phyloP scores from a whole-genome alignment of 2,797 vertebrate species.

The Hipposideros larvatus region DNA sequence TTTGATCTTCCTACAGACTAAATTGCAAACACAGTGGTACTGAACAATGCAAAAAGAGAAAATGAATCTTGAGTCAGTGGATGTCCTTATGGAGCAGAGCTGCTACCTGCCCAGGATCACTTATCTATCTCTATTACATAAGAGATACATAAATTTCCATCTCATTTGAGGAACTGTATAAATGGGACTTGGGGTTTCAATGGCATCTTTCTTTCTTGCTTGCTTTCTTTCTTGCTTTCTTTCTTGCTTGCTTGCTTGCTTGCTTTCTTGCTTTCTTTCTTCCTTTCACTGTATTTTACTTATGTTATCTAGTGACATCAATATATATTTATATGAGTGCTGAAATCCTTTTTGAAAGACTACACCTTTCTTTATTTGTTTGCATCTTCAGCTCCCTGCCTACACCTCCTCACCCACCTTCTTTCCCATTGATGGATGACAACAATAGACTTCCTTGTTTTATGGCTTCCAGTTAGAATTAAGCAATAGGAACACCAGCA shows the following conservation, averaged over 20 bases:
- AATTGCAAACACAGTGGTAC: background rate
- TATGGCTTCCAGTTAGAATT: constrained; percentile 28
- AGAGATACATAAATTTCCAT: background rate
- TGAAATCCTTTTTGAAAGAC: background rate
- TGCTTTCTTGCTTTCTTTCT: background rate
- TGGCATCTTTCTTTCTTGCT: background rate
- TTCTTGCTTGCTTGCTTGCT: too few species aligned
- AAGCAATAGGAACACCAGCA: background rate
- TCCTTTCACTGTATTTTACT: background rate
- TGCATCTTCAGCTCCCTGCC: background rate
- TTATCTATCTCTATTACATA: background rate
- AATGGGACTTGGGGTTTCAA: background rate
- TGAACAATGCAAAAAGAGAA: background rate
- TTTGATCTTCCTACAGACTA: background rate
- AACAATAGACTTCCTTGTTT: background rate
- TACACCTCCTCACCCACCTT: background rate
- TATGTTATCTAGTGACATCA: background rate
- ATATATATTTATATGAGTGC: background rate
- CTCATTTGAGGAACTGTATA: background rate
- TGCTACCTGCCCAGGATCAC: background rate
- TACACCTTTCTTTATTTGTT: background rate
- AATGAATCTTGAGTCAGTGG: background rate
- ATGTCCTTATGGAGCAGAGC: background rate
- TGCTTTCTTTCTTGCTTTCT: too few species aligned
- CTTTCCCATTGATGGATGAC: background rate